Conservation (phyloP, 1,140 invertebrate genomes). For the Amyelois transitella region DNA sequence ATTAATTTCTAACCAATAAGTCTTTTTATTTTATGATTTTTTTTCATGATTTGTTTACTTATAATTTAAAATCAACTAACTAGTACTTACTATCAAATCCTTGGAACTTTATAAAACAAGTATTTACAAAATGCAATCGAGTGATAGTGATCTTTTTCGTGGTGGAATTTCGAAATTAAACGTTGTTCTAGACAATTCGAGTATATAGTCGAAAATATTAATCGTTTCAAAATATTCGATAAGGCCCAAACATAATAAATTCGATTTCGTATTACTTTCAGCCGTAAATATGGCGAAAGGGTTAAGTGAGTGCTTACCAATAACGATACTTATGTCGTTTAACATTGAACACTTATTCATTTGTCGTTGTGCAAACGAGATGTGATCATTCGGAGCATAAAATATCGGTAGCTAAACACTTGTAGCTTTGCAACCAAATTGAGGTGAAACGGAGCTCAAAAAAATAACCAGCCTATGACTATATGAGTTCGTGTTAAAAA, state of each 20-base stretch:
- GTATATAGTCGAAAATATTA: background rate
- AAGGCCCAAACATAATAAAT: background rate
- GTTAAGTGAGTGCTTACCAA: background rate
- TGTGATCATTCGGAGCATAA: background rate
- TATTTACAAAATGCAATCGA: slow-evolving; percentile 23
- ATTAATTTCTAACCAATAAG: slow-evolving; percentile 41
- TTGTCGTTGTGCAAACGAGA: background rate
- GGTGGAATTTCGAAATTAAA: background rate
- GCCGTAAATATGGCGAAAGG: background rate
- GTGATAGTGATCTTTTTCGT: slow-evolving; percentile 2
- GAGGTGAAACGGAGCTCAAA: background rate
- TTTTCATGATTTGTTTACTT: slow-evolving; percentile 30
- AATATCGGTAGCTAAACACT: background rate
- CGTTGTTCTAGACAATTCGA: background rate
- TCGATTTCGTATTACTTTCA: background rate
- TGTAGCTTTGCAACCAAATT: background rate
- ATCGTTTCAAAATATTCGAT: slow-evolving; percentile 11
- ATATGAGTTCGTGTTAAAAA: slow-evolving; percentile 1
- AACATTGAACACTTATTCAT: background rate
- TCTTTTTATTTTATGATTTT: slow-evolving; percentile 50
- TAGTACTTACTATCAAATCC: slow-evolving; percentile 51
- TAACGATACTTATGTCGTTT: background rate
- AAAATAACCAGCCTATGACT: background rate
- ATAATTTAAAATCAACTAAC: slow-evolving; percentile 27
- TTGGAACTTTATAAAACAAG: slow-evolving; percentile 40